These are phyloP conservation scores for Drosophila trichaetosa DNA, from an alignment of 2,888 invertebrate species.

Conservation along the genomic window DNA sequence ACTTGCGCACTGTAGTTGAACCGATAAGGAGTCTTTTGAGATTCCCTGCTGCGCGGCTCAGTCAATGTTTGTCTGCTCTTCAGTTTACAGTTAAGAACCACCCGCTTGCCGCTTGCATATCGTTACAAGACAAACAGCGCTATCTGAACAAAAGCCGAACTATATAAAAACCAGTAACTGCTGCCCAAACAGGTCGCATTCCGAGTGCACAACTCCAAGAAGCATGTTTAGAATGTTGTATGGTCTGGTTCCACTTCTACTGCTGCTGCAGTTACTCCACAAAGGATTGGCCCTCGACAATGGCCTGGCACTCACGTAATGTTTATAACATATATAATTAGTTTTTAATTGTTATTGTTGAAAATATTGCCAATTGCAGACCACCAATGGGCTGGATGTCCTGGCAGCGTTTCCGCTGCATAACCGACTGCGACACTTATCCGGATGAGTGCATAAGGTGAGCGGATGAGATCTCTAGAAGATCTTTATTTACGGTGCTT, in stretches of 20 bases:
- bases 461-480: neutral
- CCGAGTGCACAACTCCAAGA: constrained; percentile 10
- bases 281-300: constrained; percentile 86
- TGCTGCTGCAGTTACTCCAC: constrained; percentile 51
- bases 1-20: constrained; percentile 34
- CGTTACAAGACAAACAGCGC: constrained; percentile 40
- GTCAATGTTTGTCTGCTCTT: constrained; percentile 46
- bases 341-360: neutral
- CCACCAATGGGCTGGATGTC: constrained; percentile 90
- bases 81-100: constrained; percentile 62
- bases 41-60: constrained; percentile 48
- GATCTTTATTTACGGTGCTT: neutral
- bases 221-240: constrained; percentile 35
- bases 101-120: constrained; percentile 40
- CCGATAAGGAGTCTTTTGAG: constrained; percentile 57
- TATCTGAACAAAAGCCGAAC: constrained; percentile 47
- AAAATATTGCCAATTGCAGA: constrained; percentile 78
- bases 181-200: constrained; percentile 48
- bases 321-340: neutral
- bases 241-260: constrained; percentile 10
- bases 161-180: constrained; percentile 47
- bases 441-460: constrained; percentile 88
- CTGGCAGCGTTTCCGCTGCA: constrained; percentile 88
- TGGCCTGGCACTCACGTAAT: constrained; percentile 8
- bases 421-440: constrained; percentile 87